Percentiles rank a stretch among this genome's conserved stretches.
Evolutionary conservation across 2,113 vertebrate genomes (phyloP).

Genomic region (Myotis lucifugus): DNA sequence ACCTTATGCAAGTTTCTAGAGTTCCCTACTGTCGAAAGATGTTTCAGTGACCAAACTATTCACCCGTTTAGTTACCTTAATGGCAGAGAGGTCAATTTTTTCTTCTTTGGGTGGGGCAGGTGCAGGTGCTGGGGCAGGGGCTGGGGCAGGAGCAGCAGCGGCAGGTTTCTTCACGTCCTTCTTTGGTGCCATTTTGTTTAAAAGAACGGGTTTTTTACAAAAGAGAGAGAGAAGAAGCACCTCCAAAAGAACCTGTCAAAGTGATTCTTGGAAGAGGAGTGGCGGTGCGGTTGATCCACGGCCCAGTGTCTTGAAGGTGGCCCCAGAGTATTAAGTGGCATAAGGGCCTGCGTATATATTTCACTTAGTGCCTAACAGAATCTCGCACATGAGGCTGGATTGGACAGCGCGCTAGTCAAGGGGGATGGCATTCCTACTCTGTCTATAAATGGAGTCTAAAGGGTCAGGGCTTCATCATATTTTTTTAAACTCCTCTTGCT

Average conservation of each 20-base stretch:
- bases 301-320: conserved; percentile 85
- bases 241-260: conserved; percentile 75
- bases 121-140: conserved; percentile 75
- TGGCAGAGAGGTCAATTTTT: conserved; percentile 87
- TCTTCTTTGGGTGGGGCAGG: conserved; percentile 86
- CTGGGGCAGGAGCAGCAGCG: conserved; percentile 76
- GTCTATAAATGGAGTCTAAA: conserved; percentile 91
- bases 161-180: conserved; percentile 89
- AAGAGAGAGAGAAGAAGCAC: conserved; percentile 61
- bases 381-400: conserved; percentile 88
- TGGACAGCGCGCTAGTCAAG: conserved; percentile 88
- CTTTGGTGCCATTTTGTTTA: conserved; percentile 90
- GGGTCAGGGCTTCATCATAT: conserved; percentile 84
- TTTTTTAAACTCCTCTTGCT: conserved; percentile 65
- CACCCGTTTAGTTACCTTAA: conserved; percentile 86
- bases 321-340: conserved; percentile 81
- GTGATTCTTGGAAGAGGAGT: conserved; percentile 81
- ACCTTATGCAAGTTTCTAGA: not conserved
- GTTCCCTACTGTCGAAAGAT: conserved; percentile 31
- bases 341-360: conserved; percentile 91
- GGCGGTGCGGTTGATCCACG: conserved; percentile 82
- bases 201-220: conserved; percentile 66
- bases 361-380: conserved; percentile 88
- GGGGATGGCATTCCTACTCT: conserved; percentile 87
- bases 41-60: conserved; percentile 71